phyloP scores from a whole-genome alignment of 2,888 invertebrate genomes.

The Andrena flavipes region DNA sequence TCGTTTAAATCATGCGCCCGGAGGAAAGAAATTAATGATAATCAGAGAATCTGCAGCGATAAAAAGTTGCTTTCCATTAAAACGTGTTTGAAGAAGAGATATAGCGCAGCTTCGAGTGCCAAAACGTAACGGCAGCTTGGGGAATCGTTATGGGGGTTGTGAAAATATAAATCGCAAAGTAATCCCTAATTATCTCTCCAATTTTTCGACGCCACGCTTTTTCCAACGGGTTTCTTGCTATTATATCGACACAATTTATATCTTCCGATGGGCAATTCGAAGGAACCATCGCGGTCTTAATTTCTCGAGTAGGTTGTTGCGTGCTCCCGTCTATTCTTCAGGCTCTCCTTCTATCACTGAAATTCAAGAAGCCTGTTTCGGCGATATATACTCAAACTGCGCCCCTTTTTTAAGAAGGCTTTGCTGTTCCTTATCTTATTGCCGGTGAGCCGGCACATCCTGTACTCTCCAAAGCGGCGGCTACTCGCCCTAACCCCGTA shows the following conservation, averaged over 20 bases:
- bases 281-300: neutral
- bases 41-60: neutral
- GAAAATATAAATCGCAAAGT: neutral
- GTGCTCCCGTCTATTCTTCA: constrained; percentile 28
- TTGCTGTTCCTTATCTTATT: constrained; percentile 48
- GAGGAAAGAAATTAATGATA: neutral
- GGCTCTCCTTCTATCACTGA: constrained; percentile 14
- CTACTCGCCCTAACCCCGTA: constrained; percentile 30
- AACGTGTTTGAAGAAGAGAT: neutral
- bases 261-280: neutral
- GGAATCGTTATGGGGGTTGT: neutral
- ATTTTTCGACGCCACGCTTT: neutral
- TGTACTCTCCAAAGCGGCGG: constrained; percentile 22
- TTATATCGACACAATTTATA: neutral
- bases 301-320: neutral
- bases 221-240: neutral
- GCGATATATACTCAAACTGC: constrained; percentile 46
- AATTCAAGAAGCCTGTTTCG: constrained; percentile 42
- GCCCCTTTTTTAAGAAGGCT: constrained; percentile 34
- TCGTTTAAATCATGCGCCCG: neutral
- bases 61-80: constrained; percentile 10
- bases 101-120: neutral
- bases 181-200: neutral
- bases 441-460: constrained; percentile 28
- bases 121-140: neutral